Evolutionary conservation across 2,888 invertebrate genomes (phyloP).

Genomic region (Mactromeris polynyma): DNA sequence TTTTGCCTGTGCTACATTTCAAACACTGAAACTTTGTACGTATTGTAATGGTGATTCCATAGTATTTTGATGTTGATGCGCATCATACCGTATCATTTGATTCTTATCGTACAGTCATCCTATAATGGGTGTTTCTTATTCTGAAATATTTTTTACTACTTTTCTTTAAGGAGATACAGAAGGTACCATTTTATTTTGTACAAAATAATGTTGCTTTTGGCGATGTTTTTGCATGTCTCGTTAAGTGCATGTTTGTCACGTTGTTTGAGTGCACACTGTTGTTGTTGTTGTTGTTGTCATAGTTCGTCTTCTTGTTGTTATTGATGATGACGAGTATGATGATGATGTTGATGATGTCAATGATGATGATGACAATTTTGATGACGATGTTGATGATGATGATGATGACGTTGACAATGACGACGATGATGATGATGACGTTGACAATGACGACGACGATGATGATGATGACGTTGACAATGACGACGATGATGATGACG

Average conservation of each 20-base stretch:
- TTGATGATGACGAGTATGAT: not conserved
- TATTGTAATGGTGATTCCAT: too few relatives aligned
- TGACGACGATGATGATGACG: not conserved
- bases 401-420: not conserved
- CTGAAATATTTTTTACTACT: not conserved
- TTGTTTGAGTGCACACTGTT: not conserved
- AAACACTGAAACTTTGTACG: too few relatives aligned
- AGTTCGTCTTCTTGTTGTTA: not conserved
- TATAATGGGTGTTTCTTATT: too few relatives aligned
- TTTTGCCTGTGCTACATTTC: too few relatives aligned
- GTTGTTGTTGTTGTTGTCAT: not conserved
- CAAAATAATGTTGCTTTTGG: not conserved
- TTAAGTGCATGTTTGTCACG: not conserved
- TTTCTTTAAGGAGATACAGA: not conserved
- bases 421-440: not conserved
- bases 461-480: not conserved
- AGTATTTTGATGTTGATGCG: too few relatives aligned
- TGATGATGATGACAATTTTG: not conserved
- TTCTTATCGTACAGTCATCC: too few relatives aligned
- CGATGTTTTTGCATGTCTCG: not conserved
- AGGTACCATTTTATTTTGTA: not conserved
- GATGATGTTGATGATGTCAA: not conserved
- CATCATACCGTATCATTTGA: too few relatives aligned
- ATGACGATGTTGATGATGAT: not conserved
- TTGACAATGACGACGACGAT: not conserved